Evolutionary conservation across 1,140 invertebrate genomes (phyloP), one percentile per base, ranked within the genome.

Genomic region (Drosophila quadrilineata): DNA sequence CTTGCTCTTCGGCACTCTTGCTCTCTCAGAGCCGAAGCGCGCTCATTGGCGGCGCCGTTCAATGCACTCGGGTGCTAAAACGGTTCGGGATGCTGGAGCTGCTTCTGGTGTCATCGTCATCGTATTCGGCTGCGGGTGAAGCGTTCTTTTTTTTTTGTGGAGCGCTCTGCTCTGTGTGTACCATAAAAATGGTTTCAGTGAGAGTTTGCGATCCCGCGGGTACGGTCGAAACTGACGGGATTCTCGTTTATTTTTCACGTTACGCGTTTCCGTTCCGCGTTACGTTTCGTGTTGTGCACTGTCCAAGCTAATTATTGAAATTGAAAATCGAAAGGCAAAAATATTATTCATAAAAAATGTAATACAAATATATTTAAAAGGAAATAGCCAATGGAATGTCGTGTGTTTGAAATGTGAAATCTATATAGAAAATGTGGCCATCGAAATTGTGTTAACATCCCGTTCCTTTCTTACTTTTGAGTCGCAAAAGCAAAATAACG

Each of bases 171-270:
- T 69, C 60, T 58, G 71, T 72, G 75, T 84, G 75, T 85, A 88
- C 87, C 87, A 88, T 88, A 88, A 88, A 88, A 87, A 72, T 88
- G 36, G 43, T 66, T 89, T 84, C 67, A 89, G 87, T 89, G 87
- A 89, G 87, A 89, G 87, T 89, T 89, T 89, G 80, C 87, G 87
- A 89, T 89, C 87, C 87, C 87, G 87, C 87, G 87, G 87, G 87
- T 89, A 89, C 87, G 87, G 87, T 89, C 87, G 87, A 74, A 86
- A 80, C 73, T 74, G 75, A 84, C 87, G 87, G 87, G 84, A 76
- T 75, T 85, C 67, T 53, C 38, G 22, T 36, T 50, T 36, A 16
- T 9, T 56, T 53, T 43, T 29, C 14, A n/a, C 33, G 56, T 52
- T 29, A 12, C 65, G 75, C 60, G 56, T 41, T 21, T 52, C 31